phyloP scores from a whole-genome alignment of 2,113 vertebrate species.

The Forbesichthys papilliferus region DNA sequence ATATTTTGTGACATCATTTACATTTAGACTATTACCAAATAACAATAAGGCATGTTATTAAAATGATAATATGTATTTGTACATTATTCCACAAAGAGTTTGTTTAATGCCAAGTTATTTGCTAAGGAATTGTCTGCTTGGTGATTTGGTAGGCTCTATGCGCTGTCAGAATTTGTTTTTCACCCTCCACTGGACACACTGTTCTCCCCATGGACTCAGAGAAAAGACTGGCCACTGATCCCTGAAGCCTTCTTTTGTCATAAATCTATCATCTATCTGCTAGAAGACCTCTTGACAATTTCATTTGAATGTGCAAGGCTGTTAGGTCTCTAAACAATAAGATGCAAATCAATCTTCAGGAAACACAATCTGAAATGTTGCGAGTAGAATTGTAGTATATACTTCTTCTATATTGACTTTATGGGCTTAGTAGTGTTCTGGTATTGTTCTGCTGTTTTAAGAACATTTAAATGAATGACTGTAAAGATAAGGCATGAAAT shows the following conservation, averaged over 20 bases:
- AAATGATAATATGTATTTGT: not conserved
- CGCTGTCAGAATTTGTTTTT: constrained; percentile 72
- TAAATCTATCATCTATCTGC: constrained; percentile 40
- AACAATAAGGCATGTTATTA: too few relatives aligned
- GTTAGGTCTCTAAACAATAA: constrained; percentile 20
- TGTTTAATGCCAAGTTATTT: constrained; percentile 17
- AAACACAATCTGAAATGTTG: not conserved
- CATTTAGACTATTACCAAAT: too few relatives aligned
- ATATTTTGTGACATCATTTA: too few relatives aligned
- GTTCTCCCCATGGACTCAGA: constrained; percentile 59
- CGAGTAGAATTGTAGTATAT: constrained; percentile 22
- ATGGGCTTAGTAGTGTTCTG: constrained; percentile 23
- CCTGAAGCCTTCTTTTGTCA: constrained; percentile 39
- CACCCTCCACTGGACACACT: constrained; percentile 65
- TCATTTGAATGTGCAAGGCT: constrained; percentile 64
- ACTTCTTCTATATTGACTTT: too few relatives aligned
- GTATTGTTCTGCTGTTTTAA: constrained; percentile 23
- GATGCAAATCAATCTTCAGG: constrained; percentile 40
- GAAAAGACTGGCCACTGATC: constrained; percentile 59
- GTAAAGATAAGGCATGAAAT: constrained; percentile 48
- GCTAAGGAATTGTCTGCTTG: constrained; percentile 41
- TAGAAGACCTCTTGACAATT: constrained; percentile 37
- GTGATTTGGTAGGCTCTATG: constrained; percentile 38
- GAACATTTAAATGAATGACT: constrained; percentile 20
- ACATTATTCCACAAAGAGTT: not conserved